These are phyloP conservation scores for Bombyx huttoni DNA, from an alignment of 2,888 invertebrate species.

Conservation along the genomic window DNA sequence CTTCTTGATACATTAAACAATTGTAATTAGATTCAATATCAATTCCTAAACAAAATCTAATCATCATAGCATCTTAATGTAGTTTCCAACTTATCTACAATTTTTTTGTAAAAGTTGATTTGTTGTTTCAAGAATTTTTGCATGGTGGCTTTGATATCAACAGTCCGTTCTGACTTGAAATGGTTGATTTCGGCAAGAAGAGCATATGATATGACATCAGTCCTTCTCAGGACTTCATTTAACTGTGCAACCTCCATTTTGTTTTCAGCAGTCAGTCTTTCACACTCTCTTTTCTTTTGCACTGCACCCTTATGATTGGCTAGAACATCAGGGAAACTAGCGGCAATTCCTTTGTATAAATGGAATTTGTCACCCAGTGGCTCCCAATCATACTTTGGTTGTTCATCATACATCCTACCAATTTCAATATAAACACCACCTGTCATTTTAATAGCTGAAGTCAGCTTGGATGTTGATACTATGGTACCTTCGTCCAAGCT, in stretches of 20 bases:
- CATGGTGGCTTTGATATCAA: conserved; percentile 89
- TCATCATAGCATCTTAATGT: conserved; percentile 67
- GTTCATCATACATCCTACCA: conserved; percentile 90
- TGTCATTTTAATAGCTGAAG: conserved; percentile 86
- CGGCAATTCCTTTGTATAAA: conserved; percentile 93
- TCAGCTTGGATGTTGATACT: conserved; percentile 76
- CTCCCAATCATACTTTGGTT: conserved; percentile 91
- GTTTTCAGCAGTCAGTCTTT: conserved; percentile 82
- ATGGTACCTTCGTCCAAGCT: conserved; percentile 81
- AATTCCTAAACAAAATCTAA: conserved; percentile 21
- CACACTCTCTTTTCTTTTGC: conserved; percentile 91
- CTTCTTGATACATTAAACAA: conserved; percentile 1
- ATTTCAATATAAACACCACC: conserved; percentile 93
- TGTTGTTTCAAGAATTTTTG: conserved; percentile 89
- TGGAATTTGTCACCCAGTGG: conserved; percentile 92
- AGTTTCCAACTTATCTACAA: conserved; percentile 79
- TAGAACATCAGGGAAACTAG: conserved; percentile 91
- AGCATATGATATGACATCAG: conserved; percentile 93
- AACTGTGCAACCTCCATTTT: conserved; percentile 87
- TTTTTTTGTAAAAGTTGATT: conserved; percentile 91
- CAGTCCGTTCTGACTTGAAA: conserved; percentile 89
- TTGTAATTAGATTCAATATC: conserved; percentile 5
- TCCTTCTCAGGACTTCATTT: conserved; percentile 84
- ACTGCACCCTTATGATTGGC: conserved; percentile 91
- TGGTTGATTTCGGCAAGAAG: conserved; percentile 95